A percentile compares a stretch with the other conserved stretches of the same genome.
Evolutionary conservation across 2,797 vertebrate species (phyloP).

Genomic region (Phrynocephalus guinanensis): DNA sequence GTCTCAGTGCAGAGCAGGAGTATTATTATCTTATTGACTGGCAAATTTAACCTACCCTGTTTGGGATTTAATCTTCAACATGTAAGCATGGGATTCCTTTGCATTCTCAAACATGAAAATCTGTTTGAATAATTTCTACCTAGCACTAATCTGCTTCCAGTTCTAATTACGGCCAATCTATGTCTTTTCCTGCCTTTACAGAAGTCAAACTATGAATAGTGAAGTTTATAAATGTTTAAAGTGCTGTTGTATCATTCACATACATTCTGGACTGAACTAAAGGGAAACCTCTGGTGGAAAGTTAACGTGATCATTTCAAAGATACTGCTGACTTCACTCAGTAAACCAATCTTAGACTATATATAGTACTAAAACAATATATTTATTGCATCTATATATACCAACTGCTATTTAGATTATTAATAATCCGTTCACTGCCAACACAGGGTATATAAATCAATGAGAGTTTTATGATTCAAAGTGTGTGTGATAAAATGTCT

Average conservation of each 20-base stretch:
- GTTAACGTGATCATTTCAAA: not conserved
- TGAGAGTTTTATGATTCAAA: not conserved
- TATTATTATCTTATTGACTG: too few relatives aligned
- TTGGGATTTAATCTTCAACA: too few relatives aligned
- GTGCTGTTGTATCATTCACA: not conserved
- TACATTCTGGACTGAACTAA: not conserved
- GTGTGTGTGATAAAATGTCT: not conserved
- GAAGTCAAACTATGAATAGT: not conserved
- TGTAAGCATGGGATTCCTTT: too few relatives aligned
- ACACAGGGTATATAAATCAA: not conserved
- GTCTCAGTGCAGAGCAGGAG: too few relatives aligned
- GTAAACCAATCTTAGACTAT: not conserved
- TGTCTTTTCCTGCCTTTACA: not conserved
- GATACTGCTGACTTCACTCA: not conserved
- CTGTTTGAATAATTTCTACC: too few relatives aligned
- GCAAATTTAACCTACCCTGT: too few relatives aligned
- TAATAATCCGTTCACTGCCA: not conserved
- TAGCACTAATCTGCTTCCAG: too few relatives aligned
- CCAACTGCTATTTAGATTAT: not conserved
- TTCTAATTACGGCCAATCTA: too few relatives aligned
- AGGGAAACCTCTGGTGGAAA: not conserved
- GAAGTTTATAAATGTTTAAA: not conserved
- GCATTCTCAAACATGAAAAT: too few relatives aligned
- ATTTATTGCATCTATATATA: not conserved
- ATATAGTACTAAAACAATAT: not conserved